These are phyloP conservation scores for Callyntrura guangdongensis DNA, from an alignment of 2,888 invertebrate species.

Conservation along the genomic window DNA sequence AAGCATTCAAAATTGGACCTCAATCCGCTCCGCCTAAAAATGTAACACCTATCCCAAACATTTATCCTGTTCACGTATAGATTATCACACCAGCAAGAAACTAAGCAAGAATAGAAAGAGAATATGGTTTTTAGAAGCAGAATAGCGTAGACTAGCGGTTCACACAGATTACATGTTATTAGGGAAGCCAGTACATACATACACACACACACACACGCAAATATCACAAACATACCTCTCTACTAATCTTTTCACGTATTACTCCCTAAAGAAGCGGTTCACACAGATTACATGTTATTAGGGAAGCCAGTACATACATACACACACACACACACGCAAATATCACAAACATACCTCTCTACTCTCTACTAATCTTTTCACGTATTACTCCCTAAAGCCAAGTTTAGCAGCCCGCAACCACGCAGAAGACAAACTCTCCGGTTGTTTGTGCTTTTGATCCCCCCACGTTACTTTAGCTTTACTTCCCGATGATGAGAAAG, in stretches of 20 bases:
- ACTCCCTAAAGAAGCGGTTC: background rate
- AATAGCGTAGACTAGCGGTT: too few species aligned
- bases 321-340: too few species aligned
- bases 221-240: too few species aligned
- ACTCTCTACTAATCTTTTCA: background rate
- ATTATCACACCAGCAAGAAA: conserved; percentile 26
- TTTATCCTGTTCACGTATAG: conserved; percentile 51
- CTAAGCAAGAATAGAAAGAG: background rate
- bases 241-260: background rate
- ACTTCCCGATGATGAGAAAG: background rate
- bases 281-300: too few species aligned
- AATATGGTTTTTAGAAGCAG: background rate
- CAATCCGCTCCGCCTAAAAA: conserved; percentile 1
- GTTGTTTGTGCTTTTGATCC: background rate
- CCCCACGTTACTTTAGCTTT: background rate
- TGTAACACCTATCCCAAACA: conserved; percentile 17
- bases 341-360: too few species aligned
- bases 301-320: too few species aligned
- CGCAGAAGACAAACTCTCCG: background rate
- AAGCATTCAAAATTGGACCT: background rate
- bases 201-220: too few species aligned
- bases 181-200: too few species aligned
- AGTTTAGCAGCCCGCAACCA: background rate
- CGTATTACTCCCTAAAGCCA: conserved; percentile 7
- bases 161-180: too few species aligned